Evolutionary conservation across 2,797 vertebrate species (phyloP).

Genomic region (Tenualosa thibaudeaui): DNA sequence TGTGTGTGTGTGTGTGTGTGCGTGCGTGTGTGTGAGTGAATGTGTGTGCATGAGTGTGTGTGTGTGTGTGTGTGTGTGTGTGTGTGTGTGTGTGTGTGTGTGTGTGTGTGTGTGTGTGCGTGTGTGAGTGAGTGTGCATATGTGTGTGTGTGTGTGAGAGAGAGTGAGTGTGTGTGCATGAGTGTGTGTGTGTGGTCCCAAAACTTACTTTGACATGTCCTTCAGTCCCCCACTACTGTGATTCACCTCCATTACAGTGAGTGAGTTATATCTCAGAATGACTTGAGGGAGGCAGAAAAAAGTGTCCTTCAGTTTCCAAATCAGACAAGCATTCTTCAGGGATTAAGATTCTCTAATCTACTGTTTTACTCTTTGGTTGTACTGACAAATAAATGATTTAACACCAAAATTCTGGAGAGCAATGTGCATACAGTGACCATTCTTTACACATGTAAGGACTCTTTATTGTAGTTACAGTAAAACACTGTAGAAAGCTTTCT

Average conservation of each 20-base stretch:
- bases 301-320: no score
- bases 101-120: constrained; percentile 47
- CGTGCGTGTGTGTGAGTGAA: no score
- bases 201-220: constrained; percentile 35
- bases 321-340: neutral
- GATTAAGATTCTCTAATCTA: neutral
- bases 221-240: neutral
- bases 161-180: neutral
- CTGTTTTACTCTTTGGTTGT: neutral
- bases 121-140: no score
- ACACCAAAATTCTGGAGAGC: neutral
- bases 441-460: no score
- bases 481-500: no score
- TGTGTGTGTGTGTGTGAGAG: constrained; percentile 57
- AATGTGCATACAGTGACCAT: no score
- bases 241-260: neutral
- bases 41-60: constrained; percentile 54
- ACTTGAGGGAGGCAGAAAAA: neutral
- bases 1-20: constrained; percentile 51
- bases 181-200: constrained; percentile 8
- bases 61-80: constrained; percentile 52
- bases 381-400: neutral
- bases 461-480: no score
- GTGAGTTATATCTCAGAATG: neutral
- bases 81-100: constrained; percentile 47